Evolutionary conservation across 92 coral and sea anemone species (phyloP), one percentile per base, ranked within the genome.

Genomic region (Zoanthus gigantus): DNA sequence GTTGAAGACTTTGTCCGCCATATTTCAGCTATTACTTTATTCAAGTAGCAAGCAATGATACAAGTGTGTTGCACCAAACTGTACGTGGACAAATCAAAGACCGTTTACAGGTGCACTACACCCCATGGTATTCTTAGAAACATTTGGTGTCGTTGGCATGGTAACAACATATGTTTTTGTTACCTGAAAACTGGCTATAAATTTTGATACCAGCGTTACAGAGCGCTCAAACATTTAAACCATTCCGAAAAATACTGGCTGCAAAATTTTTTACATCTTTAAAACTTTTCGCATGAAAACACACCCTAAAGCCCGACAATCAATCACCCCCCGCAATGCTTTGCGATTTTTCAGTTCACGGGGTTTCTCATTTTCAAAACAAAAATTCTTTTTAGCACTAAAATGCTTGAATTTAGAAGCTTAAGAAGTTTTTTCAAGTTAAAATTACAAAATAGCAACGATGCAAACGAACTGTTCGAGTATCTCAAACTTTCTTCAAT

Each of bases 1-100:
- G 42, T 79, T 61, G 17, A 79, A 45, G 9, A 79, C 84, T 44
- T 61, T 79, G 1, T 37, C 72, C 58, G 58, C 56, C 84, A 79
- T 79, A 37, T 9, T 79, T 11, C 17, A 9, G 12, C 6, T 8
- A 16, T 3, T 69, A 1, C 31, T 28, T 15, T 9, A 42, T 60
- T 61, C 12, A 11, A 50, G 17, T 44, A 34, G 46, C 15, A 69
- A 30, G 46, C 17, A 28, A 13, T 15, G 46, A 31, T 34, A 63
- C 28, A 63, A 63, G 9, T 18, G 29, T 17, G 31, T 17, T 63
- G 69, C 8, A 2, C 10, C 69, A 16, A 63, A 63, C n/a, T 0
- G 1, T 0, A 8, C 7, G 9, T n/a, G 69, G n/a, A 8, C 31
- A 63, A 63, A 63, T 18, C n/a, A 50, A 60, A 63, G 29, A 6